phyloP scores from a whole-genome alignment of 2,888 invertebrate species.

The Vannuccia rotundouncinata region DNA sequence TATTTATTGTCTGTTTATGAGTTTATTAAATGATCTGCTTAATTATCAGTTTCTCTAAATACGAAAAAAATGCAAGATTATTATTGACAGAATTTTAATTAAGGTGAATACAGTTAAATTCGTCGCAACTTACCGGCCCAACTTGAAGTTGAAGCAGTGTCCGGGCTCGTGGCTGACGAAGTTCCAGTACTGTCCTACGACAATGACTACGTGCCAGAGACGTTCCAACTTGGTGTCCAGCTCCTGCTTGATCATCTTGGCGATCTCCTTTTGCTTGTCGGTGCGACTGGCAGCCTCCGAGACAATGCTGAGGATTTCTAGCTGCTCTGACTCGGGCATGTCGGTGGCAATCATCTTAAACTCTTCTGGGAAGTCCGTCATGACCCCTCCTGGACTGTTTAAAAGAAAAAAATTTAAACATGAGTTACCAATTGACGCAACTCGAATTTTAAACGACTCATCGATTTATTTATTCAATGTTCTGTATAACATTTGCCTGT shows the following conservation, averaged over 20 bases:
- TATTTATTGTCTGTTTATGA: neutral
- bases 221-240: neutral
- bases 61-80: neutral
- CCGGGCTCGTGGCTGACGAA: conserved; percentile 21
- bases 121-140: neutral
- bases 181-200: conserved; percentile 17
- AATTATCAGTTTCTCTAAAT: neutral
- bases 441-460: no score
- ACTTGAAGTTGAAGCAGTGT: conserved; percentile 6
- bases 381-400: neutral
- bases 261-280: neutral
- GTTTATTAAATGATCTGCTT: neutral
- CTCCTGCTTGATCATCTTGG: conserved; percentile 1
- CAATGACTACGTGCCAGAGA: conserved; percentile 13
- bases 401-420: no score
- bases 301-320: neutral
- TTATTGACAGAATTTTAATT: neutral
- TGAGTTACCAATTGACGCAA: no score
- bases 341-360: conserved; percentile 7
- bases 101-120: no score
- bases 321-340: neutral
- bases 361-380: neutral
- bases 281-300: neutral
- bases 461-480: no score
- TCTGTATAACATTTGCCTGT: no score